A percentile compares a stretch with the other conserved stretches of the same genome.
Evolutionary conservation across 2,113 vertebrate species (phyloP).

Genomic region (Ctenomys sociabilis): DNA sequence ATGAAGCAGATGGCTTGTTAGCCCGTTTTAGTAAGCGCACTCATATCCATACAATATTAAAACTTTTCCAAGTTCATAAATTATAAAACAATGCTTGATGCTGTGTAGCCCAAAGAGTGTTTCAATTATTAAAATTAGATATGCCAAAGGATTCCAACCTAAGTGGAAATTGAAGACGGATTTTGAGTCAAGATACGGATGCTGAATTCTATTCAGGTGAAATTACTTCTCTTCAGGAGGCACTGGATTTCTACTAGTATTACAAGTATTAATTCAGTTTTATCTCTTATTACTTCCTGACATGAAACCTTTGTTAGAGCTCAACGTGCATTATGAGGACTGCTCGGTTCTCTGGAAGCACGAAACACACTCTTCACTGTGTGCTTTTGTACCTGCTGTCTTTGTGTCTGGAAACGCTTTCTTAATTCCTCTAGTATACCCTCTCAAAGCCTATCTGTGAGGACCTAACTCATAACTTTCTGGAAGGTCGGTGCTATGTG

Average conservation of each 20-base stretch:
- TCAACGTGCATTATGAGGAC: slow-evolving; percentile 53
- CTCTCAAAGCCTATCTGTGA: not conserved
- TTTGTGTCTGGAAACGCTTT: not conserved
- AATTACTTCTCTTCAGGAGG: slow-evolving; percentile 79
- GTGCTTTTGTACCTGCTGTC: not conserved
- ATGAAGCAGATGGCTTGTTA: slow-evolving; percentile 85
- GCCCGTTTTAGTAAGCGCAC: slow-evolving; percentile 79
- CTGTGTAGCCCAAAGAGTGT: slow-evolving; percentile 56
- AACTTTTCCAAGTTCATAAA: slow-evolving; percentile 80
- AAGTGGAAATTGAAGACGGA: slow-evolving; percentile 72
- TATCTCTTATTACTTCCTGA: slow-evolving; percentile 77
- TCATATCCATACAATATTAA: slow-evolving; percentile 77
- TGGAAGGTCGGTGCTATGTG: not conserved
- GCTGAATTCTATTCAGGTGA: slow-evolving; percentile 66
- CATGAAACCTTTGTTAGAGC: slow-evolving; percentile 60
- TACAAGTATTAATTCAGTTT: slow-evolving; percentile 76
- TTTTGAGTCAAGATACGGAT: slow-evolving; percentile 72
- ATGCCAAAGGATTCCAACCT: slow-evolving; percentile 74
- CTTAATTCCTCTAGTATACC: not conserved
- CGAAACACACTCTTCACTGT: not conserved
- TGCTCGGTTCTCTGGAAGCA: slow-evolving; percentile 40
- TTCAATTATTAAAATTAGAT: slow-evolving; percentile 82
- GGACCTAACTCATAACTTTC: not conserved
- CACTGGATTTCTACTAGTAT: slow-evolving; percentile 65
- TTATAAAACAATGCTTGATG: slow-evolving; percentile 73